Evolutionary conservation across 1,140 invertebrate species (phyloP).

Genomic region (Octopus bimaculoides): DNA sequence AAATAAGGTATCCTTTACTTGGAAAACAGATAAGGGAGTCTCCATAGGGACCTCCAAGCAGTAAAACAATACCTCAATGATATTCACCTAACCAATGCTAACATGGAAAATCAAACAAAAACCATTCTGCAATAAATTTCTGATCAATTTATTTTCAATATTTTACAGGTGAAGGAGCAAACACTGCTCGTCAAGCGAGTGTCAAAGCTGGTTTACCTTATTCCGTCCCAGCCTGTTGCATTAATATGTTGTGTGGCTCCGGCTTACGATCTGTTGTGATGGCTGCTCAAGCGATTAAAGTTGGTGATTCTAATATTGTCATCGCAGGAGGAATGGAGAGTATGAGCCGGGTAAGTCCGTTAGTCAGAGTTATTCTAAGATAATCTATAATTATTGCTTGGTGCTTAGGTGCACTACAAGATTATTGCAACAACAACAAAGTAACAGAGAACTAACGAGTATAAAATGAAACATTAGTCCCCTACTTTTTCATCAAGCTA

Average conservation of each 20-base stretch:
- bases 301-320: constrained; percentile 70
- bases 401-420: too few species aligned
- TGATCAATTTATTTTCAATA: neutral
- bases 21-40: too few species aligned
- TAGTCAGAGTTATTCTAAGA: too few species aligned
- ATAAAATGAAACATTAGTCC: too few species aligned
- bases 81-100: neutral
- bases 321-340: constrained; percentile 83
- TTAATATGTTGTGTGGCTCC: constrained; percentile 86
- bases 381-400: too few species aligned
- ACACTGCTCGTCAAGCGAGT: constrained; percentile 79
- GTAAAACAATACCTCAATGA: neutral
- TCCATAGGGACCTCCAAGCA: too few species aligned
- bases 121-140: neutral
- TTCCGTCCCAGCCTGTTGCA: constrained; percentile 69
- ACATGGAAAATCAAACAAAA: too few species aligned
- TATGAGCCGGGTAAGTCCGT: constrained; percentile 67
- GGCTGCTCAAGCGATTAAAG: constrained; percentile 71
- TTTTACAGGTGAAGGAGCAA: constrained; percentile 75
- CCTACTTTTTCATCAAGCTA: too few species aligned
- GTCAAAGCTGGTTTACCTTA: constrained; percentile 75
- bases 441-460: too few species aligned
- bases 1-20: too few species aligned
- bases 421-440: too few species aligned
- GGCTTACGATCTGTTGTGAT: constrained; percentile 74